phyloP scores from a whole-genome alignment of 30 jellyfish, hydroid and myxozoan genomes.

The Mastigias papua region DNA sequence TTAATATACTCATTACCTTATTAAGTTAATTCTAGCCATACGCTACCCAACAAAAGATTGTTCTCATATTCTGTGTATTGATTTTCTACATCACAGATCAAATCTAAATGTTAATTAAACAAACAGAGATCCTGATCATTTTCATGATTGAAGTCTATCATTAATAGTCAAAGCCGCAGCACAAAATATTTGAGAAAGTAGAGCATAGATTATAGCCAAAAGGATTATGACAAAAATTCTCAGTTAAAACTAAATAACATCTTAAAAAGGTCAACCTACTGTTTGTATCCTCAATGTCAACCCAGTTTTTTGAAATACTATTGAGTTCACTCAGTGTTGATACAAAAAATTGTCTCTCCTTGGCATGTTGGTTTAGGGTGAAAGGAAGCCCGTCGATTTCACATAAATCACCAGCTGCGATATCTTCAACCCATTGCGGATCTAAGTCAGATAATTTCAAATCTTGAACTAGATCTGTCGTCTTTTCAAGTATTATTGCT shows the following conservation, averaged over 20 bases:
- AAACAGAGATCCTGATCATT: too few relatives aligned
- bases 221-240: too few relatives aligned
- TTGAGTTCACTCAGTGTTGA: constrained; percentile 10
- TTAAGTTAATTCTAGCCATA: too few relatives aligned
- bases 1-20: too few relatives aligned
- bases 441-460: constrained; percentile 18
- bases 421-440: constrained; percentile 27
- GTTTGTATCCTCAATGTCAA: constrained; percentile 11
- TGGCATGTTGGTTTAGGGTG: not conserved
- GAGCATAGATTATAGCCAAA: too few relatives aligned
- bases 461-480: constrained; percentile 23
- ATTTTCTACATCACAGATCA: too few relatives aligned
- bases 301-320: constrained; percentile 31
- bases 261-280: constrained; percentile 5
- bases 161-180: too few relatives aligned
- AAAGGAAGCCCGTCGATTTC: constrained; percentile 55
- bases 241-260: too few relatives aligned
- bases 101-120: too few relatives aligned
- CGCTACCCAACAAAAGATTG: too few relatives aligned
- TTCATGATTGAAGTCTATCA: too few relatives aligned
- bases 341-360: constrained; percentile 15
- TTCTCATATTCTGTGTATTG: not conserved
- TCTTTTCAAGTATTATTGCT: not conserved
- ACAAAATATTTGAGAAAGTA: too few relatives aligned
- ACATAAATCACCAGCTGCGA: constrained; percentile 27